Percentiles rank a stretch among this genome's conserved stretches.
Evolutionary conservation across 92 coral and sea anemone genomes (phyloP).

Genomic region (Metridium senile): DNA sequence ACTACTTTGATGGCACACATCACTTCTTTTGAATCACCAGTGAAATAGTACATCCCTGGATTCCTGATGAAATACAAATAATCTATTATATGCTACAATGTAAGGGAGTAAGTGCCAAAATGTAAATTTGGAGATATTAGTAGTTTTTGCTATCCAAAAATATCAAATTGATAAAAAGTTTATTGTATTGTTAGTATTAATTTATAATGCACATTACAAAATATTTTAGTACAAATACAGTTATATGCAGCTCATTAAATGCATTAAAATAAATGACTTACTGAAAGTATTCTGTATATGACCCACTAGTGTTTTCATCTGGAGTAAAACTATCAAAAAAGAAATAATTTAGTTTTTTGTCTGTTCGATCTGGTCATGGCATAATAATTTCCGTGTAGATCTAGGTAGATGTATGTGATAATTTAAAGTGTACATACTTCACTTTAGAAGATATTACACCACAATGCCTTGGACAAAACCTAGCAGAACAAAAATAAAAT

Average conservation of each 20-base stretch:
- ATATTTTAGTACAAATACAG: no score
- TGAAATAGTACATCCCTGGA: constrained; percentile 67
- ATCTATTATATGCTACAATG: background rate
- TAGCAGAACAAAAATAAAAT: constrained; percentile 8
- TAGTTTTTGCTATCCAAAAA: no score
- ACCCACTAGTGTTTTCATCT: background rate
- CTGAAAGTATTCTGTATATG: constrained; percentile 32
- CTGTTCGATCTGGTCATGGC: background rate
- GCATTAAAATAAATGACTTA: constrained; percentile 1
- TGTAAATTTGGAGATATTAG: no score
- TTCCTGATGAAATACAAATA: constrained; percentile 20
- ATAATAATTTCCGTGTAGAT: no score
- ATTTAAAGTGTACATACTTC: constrained; percentile 66
- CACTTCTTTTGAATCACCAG: constrained; percentile 10
- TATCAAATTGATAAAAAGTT: no score
- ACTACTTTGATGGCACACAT: constrained; percentile 67
- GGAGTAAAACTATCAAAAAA: constrained; percentile 1
- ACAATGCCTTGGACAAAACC: constrained; percentile 75
- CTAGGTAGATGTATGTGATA: no score
- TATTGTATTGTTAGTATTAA: no score
- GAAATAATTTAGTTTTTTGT: background rate
- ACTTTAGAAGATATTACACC: constrained; percentile 50
- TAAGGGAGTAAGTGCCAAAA: no score
- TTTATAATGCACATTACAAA: no score
- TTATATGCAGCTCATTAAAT: background rate